Base-by-base conservation (phyloP, 2,797 vertebrate species). In the Syndactyla subalaris region DNA sequence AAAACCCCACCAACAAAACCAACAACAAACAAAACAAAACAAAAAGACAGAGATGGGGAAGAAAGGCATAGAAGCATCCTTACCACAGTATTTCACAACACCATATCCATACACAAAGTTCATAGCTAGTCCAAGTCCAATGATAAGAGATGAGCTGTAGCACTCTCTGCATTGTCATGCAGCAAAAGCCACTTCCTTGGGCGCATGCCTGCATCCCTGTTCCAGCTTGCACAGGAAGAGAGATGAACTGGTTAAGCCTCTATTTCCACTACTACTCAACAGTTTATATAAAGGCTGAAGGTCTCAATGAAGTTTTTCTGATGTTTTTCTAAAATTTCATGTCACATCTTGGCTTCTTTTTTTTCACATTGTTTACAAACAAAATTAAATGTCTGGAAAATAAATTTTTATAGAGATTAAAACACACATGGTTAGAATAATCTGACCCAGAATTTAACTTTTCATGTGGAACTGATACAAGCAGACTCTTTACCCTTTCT, bases 351-450 rank as follows among this genome's bases (percentile, higher is more conserved):
- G 20, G 24, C 48, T 95, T 86, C 9, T 39, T 76, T 81, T 81
- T 93, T 86, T 89, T 23, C 23, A 14, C 20, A 6, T 65, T 61
- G 14, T 41, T 80, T 91, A 30, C 12, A 75, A 93, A 86, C 3
- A 27, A 36, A 92, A 90, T 88, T 88, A 66, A 79, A 55, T 48
- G 24, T 94, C 88, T 83, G 45, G 18, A 82, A 85, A 81, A 85
- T 0, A 27, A 39, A 54, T 46, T 94, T 95, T 82, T 62, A 61
- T 67, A 90, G 74, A 24, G 16, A 23, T 86, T 95, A 88, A 91
- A 82, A 67, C 24, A 49, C 62, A 71, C 51, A 45, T 2, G 11
- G 29, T 70, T 86, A 66, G 51, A 76, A 93, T n/a, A 88, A 30
- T 23, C 29, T 90, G 87, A 84, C 61, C 18, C 78, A 76, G 78